Base-by-base conservation (phyloP, 2,113 vertebrate genomes). In the Cervus canadensis region DNA sequence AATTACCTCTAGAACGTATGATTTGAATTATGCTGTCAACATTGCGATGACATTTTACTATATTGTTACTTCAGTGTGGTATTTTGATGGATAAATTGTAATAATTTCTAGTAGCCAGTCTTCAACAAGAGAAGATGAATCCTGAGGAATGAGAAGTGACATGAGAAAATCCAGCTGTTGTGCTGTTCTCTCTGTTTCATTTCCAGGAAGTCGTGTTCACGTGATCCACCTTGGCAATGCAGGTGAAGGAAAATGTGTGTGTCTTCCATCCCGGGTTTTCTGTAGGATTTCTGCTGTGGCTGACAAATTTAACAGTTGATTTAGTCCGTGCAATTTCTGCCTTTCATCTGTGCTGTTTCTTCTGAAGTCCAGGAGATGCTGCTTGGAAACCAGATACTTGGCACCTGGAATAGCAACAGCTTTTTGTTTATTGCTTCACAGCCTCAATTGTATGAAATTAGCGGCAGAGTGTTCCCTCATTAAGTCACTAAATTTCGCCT, bases 1-100 rank as follows among this genome's bases (percentile, higher is more conserved):
- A 83, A 79, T 93, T 93, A 11, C 81, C 6, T 85, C 59, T 89
- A 50, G 52, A 87, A 76, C 64, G 48, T 43, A 11, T 93, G 25
- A 45, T 92, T 95, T 95, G 33, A 95, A 90, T 96, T 96, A 67
- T 8, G 30, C 17, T 94, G 84, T 48, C 71, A 87, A 87, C 83
- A 96, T 7, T 89, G 13, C 30, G 48, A 82, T 62, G 87, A 71
- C 54, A 95, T 45, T 8, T 94, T 87, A 16, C 54, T 26, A 83
- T 86, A 85, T n/a, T 88, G 15, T 43, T 92, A 48, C 76, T 91
- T 97, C 59, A 74, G 50, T 86, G 17, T 90, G 64, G 40, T 94
- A 48, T 74, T 95, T 95, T 82, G 81, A 79, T 67, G 28, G 50
- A 79, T 81, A 87, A 78, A 19, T 84, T 89, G 2, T 48, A 48